Conservation (phyloP, 2,797 vertebrate genomes). For the Rhodeus uyekii region DNA sequence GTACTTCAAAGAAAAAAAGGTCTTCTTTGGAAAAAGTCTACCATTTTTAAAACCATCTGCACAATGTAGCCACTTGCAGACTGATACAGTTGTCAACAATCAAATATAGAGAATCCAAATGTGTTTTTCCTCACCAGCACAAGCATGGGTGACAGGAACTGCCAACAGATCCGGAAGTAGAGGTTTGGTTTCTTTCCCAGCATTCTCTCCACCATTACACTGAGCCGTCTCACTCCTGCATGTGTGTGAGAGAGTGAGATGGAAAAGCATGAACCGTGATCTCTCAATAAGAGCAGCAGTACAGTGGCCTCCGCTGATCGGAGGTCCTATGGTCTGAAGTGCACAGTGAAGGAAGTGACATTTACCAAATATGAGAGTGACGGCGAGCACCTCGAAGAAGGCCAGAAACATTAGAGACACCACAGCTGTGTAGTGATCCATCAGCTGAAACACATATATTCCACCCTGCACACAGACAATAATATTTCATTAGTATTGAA, state of each 20-base stretch:
- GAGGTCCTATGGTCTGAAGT: background rate
- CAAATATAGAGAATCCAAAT: background rate
- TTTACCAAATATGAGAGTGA: conserved; percentile 78
- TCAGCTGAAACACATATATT: conserved; percentile 81
- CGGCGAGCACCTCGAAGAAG: conserved; percentile 78
- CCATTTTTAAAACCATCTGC: background rate
- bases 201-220: conserved; percentile 74
- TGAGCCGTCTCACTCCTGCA: conserved; percentile 68
- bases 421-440: conserved; percentile 83
- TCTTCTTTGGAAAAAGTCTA: background rate
- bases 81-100: background rate
- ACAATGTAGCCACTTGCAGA: background rate
- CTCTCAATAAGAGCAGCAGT: background rate
- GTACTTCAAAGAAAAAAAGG: too few species aligned
- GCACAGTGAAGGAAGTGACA: background rate
- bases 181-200: conserved; percentile 67
- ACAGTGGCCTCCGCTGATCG: background rate
- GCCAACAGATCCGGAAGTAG: conserved; percentile 76
- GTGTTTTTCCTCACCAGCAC: conserved; percentile 69
- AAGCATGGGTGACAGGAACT: conserved; percentile 70
- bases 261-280: background rate
- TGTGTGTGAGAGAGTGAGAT: background rate
- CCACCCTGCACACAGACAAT: conserved; percentile 67
- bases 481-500: background rate
- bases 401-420: conserved; percentile 81